Evolutionary conservation across 2,888 invertebrate species (phyloP).

Genomic region (Lasioglossum pauxillum): DNA sequence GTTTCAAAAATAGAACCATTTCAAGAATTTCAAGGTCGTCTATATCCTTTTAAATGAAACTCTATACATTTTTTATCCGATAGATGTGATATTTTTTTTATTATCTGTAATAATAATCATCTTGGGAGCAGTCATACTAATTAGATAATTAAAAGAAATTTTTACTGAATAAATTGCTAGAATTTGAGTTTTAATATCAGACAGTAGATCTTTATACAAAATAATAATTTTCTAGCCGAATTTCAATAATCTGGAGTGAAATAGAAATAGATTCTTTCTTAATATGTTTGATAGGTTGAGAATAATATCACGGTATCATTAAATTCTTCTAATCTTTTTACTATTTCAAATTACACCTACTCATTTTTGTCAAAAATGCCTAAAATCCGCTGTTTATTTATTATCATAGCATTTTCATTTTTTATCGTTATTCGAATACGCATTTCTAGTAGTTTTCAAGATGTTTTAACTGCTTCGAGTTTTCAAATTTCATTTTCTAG

Average conservation of each 20-base stretch:
- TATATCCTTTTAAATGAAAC: not conserved
- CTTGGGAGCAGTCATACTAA: not conserved
- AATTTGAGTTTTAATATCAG: not conserved
- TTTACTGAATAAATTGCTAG: not conserved
- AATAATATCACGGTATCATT: too few species aligned
- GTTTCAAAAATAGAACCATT: not conserved
- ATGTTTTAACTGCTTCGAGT: not conserved
- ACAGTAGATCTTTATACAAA: too few species aligned
- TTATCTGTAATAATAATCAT: not conserved
- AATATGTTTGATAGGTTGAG: too few species aligned
- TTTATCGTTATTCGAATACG: not conserved
- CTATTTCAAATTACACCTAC: too few species aligned
- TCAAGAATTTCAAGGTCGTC: not conserved
- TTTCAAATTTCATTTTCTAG: not conserved
- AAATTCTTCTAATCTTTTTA: too few species aligned
- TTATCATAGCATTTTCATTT: not conserved
- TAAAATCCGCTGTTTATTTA: not conserved
- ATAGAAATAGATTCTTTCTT: too few species aligned
- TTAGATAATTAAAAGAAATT: not conserved
- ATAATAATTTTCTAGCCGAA: too few species aligned
- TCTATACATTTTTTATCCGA: not conserved
- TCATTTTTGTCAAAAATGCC: too few species aligned
- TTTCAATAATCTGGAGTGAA: too few species aligned
- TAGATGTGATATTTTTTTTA: not conserved
- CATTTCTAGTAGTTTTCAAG: not conserved